These are phyloP conservation scores for Ephialtes manifestator DNA, from an alignment of 2,888 invertebrate genomes.

Conservation along the genomic window DNA sequence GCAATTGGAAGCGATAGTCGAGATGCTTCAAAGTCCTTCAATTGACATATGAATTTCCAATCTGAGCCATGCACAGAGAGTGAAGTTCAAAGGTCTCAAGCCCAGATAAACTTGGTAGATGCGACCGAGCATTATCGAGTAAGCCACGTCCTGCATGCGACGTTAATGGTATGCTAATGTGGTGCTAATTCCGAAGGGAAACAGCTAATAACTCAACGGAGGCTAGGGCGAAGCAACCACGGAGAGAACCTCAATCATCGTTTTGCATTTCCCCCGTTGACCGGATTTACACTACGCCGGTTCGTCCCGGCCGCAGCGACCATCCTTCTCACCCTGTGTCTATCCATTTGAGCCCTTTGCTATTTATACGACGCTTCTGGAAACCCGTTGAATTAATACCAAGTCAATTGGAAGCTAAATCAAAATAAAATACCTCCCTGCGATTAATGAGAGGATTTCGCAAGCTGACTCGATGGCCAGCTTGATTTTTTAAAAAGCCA, in stretches of 20 bases:
- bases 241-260: slow-evolving; percentile 57
- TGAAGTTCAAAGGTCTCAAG: slow-evolving; percentile 16
- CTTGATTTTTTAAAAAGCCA: neutral
- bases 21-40: neutral
- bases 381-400: slow-evolving; percentile 20
- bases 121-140: slow-evolving; percentile 76
- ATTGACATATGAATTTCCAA: neutral
- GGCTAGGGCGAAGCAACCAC: slow-evolving; percentile 64
- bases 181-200: slow-evolving; percentile 78
- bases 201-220: slow-evolving; percentile 78
- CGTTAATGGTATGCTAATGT: slow-evolving; percentile 79
- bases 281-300: slow-evolving; percentile 58
- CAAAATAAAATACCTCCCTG: neutral
- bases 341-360: slow-evolving; percentile 5
- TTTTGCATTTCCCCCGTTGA: slow-evolving; percentile 52
- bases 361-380: slow-evolving; percentile 19
- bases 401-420: slow-evolving; percentile 2
- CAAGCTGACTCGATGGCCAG: neutral
- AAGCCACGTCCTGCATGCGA: slow-evolving; percentile 70
- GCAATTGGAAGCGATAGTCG: slow-evolving; percentile 1
- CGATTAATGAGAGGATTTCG: neutral
- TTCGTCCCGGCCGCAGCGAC: slow-evolving; percentile 37
- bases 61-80: neutral
- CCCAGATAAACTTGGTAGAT: slow-evolving; percentile 30
- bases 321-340: slow-evolving; percentile 10